Percentiles rank a stretch among this genome's conserved stretches.
These are phyloP conservation scores for Acanthosoma haemorrhoidale DNA, from an alignment of 2,888 invertebrate genomes.

Conservation along the genomic window DNA sequence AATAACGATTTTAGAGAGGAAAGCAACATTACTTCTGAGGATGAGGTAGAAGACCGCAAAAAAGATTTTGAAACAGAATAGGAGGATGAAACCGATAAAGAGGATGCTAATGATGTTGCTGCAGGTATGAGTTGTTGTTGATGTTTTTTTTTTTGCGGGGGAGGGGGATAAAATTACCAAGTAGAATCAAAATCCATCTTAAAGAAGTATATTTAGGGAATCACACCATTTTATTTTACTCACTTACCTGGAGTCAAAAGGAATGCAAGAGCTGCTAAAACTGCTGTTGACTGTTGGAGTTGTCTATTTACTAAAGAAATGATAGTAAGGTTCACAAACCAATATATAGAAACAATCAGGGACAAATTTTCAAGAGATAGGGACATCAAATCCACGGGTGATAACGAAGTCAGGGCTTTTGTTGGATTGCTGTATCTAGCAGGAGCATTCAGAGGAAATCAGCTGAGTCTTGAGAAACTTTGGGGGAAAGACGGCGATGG, in stretches of 20 bases:
- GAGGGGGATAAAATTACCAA: slow-evolving; percentile 38
- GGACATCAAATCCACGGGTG: slow-evolving; percentile 38
- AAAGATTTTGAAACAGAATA: slow-evolving; percentile 15
- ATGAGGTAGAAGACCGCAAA: not conserved
- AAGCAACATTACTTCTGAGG: not conserved
- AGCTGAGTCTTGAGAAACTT: slow-evolving; percentile 39
- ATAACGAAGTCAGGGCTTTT: slow-evolving; percentile 42
- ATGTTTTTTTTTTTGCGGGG: slow-evolving; percentile 14
- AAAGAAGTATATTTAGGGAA: slow-evolving; percentile 29
- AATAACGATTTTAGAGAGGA: slow-evolving; percentile 11
- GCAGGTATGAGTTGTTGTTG: no score
- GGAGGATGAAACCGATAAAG: slow-evolving; percentile 26
- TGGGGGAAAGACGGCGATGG: slow-evolving; percentile 42
- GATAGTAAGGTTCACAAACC: slow-evolving; percentile 41
- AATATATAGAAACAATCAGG: slow-evolving; percentile 39
- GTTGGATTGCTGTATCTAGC: slow-evolving; percentile 43
- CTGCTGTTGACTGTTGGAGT: slow-evolving; percentile 39
- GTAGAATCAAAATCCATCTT: slow-evolving; percentile 35
- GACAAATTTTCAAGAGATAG: slow-evolving; percentile 38
- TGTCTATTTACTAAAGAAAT: slow-evolving; percentile 39
- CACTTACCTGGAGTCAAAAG: slow-evolving; percentile 39
- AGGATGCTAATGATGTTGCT: not conserved
- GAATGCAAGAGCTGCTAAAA: slow-evolving; percentile 37
- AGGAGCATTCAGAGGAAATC: slow-evolving; percentile 41
- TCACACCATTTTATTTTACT: slow-evolving; percentile 30